phyloP scores from a whole-genome alignment of 2,888 invertebrate species.

The Operophtera brumata region DNA sequence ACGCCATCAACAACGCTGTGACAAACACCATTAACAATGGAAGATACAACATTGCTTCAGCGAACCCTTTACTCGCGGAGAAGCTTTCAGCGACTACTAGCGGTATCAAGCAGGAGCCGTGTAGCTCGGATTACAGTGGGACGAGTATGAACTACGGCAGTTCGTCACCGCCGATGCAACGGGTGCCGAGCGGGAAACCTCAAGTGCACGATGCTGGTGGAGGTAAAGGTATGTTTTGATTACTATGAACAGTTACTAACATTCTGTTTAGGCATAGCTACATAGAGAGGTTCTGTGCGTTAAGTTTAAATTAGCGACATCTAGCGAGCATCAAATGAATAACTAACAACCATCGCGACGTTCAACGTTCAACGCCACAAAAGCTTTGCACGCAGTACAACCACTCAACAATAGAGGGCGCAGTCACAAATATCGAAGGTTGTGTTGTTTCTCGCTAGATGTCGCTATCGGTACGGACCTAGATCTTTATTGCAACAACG shows the following conservation, averaged over 20 bases:
- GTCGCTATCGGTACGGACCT: constrained; percentile 39
- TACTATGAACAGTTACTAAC: constrained; percentile 24
- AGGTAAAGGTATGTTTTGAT: constrained; percentile 76
- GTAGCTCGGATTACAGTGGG: constrained; percentile 75
- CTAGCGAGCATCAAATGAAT: constrained; percentile 40
- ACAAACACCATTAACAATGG: constrained; percentile 78
- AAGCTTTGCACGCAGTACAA: constrained; percentile 18
- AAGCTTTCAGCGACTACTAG: constrained; percentile 88
- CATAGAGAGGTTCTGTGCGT: not conserved
- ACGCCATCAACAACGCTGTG: constrained; percentile 71
- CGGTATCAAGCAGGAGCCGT: constrained; percentile 79
- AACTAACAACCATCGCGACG: constrained; percentile 11
- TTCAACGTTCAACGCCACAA: too few species aligned
- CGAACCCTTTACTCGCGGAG: constrained; percentile 93
- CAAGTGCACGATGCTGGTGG: constrained; percentile 78
- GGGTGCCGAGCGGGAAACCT: constrained; percentile 77
- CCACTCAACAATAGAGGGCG: constrained; percentile 49
- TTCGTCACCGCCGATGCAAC: constrained; percentile 76
- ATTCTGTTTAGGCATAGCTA: not conserved
- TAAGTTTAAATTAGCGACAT: constrained; percentile 38
- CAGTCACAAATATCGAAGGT: constrained; percentile 5
- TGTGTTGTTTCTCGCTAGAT: constrained; percentile 43
- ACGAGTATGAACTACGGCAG: constrained; percentile 77
- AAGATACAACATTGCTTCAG: constrained; percentile 90
- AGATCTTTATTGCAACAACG: not conserved